phyloP scores from a whole-genome alignment of 2,113 vertebrate species.

The Agelaius tricolor region DNA sequence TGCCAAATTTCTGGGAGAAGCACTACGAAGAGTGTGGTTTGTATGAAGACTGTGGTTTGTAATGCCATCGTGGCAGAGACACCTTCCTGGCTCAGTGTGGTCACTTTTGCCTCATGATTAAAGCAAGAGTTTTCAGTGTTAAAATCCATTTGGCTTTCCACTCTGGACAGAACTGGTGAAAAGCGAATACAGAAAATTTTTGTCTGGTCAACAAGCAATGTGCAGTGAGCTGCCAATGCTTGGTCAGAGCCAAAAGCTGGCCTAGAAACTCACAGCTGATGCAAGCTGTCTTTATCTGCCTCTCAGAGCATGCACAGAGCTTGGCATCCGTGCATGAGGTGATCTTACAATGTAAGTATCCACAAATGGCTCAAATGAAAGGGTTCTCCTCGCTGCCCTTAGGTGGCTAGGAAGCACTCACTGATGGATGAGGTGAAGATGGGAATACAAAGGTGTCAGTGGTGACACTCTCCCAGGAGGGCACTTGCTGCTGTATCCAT shows the following conservation, averaged over 20 bases:
- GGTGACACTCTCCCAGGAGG: background rate
- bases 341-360: background rate
- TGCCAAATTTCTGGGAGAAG: background rate
- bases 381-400: background rate
- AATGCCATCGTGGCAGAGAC: background rate
- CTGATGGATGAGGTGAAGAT: background rate
- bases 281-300: background rate
- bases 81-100: background rate
- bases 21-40: background rate
- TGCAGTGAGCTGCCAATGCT: background rate
- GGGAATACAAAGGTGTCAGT: background rate
- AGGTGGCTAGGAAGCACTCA: background rate
- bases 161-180: background rate
- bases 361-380: background rate
- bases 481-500: background rate
- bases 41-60: background rate
- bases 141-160: background rate
- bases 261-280: background rate
- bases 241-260: background rate
- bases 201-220: background rate
- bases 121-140: background rate
- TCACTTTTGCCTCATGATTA: background rate
- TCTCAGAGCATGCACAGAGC: background rate
- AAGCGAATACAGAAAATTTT: background rate
- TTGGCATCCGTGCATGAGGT: background rate